These are phyloP conservation scores for Leiothrix lutea DNA, from an alignment of 2,113 vertebrate genomes.

Conservation along the genomic window DNA sequence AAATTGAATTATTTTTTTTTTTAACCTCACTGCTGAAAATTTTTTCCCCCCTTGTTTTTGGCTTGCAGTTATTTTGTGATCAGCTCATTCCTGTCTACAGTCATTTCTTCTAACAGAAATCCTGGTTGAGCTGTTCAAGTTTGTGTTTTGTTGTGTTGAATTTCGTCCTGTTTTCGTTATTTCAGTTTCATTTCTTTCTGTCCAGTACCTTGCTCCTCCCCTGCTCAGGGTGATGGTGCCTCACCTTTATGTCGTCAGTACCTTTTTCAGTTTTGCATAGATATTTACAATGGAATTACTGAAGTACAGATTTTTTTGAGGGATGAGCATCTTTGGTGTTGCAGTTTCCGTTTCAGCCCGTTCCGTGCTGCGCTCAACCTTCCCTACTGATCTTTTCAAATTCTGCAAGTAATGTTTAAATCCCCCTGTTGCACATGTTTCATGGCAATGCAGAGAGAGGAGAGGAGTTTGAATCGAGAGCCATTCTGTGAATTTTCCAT, in stretches of 20 bases:
- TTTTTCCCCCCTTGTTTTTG: neutral
- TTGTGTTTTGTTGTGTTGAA: neutral
- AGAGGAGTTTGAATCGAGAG: neutral
- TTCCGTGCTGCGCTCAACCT: neutral
- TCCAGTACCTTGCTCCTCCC: neutral
- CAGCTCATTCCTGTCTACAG: neutral
- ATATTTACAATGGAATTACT: neutral
- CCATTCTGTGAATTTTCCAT: neutral
- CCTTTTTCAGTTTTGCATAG: neutral
- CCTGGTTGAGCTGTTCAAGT: neutral
- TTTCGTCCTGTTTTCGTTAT: neutral
- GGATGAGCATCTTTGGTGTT: neutral
- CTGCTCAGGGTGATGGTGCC: neutral
- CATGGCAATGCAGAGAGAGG: neutral
- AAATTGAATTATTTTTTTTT: neutral
- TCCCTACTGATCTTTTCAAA: neutral
- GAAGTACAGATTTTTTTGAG: neutral
- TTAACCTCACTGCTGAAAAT: neutral
- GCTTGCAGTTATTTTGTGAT: neutral
- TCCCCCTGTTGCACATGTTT: neutral
- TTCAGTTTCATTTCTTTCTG: neutral
- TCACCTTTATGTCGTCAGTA: neutral
- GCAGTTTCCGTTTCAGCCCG: neutral
- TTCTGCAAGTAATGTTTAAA: neutral
- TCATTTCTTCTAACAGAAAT: neutral